These are phyloP conservation scores for Drosophila kepulauana DNA, from an alignment of 1,140 invertebrate species.

Conservation along the genomic window DNA sequence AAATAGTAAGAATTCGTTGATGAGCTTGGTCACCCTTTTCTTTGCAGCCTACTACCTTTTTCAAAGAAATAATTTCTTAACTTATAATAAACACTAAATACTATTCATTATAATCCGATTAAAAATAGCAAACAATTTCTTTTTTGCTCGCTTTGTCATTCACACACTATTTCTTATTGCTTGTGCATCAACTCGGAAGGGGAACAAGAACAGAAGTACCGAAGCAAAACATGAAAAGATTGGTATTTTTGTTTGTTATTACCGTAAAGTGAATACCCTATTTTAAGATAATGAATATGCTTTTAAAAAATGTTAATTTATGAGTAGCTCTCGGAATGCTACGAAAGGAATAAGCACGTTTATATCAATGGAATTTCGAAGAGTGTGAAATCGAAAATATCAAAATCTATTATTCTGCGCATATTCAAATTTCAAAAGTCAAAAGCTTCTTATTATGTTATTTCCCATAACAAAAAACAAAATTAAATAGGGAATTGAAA, in stretches of 20 bases:
- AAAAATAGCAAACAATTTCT: constrained; percentile 72
- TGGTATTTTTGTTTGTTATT: background rate
- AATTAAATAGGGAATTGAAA: too few species aligned
- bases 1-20: constrained; percentile 3
- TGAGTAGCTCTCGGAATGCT: background rate
- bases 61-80: constrained; percentile 61
- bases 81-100: constrained; percentile 77
- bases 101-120: constrained; percentile 78
- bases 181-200: constrained; percentile 40
- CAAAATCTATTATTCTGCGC: too few species aligned
- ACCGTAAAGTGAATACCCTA: constrained; percentile 21
- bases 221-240: constrained; percentile 22
- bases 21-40: constrained; percentile 51
- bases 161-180: constrained; percentile 50
- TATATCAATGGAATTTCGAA: background rate
- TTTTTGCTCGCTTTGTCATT: constrained; percentile 54
- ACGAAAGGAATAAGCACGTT: background rate
- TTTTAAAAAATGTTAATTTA: background rate
- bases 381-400: background rate
- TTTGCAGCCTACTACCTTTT: constrained; percentile 61
- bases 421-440: too few species aligned
- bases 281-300: background rate
- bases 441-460: too few species aligned
- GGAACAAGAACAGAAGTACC: constrained; percentile 28
- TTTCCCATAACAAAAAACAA: too few species aligned